Evolutionary conservation across 2,113 vertebrate species (phyloP).

Genomic region (Edolisoma coerulescens): DNA sequence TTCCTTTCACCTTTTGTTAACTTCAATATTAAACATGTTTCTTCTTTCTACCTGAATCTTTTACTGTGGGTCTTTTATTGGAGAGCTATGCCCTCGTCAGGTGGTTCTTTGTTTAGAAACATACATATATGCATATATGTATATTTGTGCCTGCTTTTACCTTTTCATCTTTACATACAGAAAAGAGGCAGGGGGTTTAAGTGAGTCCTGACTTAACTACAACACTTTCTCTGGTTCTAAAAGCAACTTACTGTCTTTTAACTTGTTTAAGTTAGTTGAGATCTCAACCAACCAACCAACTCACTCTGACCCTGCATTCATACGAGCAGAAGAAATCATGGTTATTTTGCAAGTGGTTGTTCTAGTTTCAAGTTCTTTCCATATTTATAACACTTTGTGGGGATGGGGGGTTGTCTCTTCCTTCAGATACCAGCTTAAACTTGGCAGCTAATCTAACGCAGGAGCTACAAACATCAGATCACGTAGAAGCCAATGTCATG

Average conservation of each 20-base stretch:
- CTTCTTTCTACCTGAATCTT: neutral
- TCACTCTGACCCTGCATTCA: neutral
- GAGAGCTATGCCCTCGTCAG: neutral
- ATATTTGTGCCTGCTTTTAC: neutral
- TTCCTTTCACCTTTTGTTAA: neutral
- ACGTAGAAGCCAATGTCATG: slow-evolving; percentile 68
- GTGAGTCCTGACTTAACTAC: neutral
- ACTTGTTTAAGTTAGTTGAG: neutral
- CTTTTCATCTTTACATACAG: neutral
- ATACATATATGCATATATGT: neutral
- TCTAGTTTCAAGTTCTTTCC: neutral
- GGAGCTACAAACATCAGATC: slow-evolving; percentile 66
- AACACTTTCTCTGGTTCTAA: neutral
- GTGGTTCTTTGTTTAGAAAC: neutral
- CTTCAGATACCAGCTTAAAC: slow-evolving; percentile 76
- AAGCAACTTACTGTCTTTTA: neutral
- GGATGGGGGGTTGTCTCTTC: neutral
- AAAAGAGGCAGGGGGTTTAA: neutral
- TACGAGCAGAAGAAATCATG: neutral
- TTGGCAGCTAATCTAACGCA: slow-evolving; percentile 71
- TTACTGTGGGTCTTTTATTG: neutral
- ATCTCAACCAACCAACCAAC: neutral
- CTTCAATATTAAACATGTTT: neutral
- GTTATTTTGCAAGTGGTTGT: neutral
- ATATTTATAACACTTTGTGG: neutral